Conservation (phyloP, 2,797 vertebrate species). For the Coendou prehensilis region DNA sequence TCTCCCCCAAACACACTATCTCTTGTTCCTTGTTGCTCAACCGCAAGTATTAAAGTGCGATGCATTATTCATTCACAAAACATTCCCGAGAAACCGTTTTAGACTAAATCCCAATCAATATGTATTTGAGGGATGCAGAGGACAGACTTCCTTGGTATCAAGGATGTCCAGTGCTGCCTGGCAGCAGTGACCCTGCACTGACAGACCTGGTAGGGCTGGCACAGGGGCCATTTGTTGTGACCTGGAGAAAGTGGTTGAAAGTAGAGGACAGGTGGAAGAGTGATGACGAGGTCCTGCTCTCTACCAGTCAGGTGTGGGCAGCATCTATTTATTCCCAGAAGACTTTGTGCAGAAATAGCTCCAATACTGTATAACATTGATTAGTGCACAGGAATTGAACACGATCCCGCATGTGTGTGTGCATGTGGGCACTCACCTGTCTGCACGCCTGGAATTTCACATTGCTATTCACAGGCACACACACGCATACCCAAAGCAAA, state of each 20-base stretch:
- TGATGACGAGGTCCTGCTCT: rapidly evolving
- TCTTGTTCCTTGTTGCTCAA: not conserved
- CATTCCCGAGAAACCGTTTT: rapidly evolving
- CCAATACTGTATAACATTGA: rapidly evolving
- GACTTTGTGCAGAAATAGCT: too few relatives aligned
- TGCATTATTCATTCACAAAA: not conserved
- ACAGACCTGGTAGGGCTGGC: rapidly evolving
- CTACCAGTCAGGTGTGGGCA: not conserved
- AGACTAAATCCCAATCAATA: rapidly evolving
- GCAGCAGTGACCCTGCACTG: rapidly evolving
- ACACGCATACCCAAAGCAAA: not conserved
- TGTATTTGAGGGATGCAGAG: not conserved
- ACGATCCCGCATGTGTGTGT: rapidly evolving
- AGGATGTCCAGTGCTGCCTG: rapidly evolving
- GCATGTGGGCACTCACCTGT: rapidly evolving
- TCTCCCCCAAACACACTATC: not conserved
- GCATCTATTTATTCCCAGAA: rapidly evolving
- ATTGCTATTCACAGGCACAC: not conserved
- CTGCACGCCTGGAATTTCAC: not conserved
- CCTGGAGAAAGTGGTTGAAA: too few relatives aligned
- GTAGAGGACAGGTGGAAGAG: rapidly evolving
- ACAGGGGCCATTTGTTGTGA: not conserved
- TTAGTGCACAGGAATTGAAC: rapidly evolving
- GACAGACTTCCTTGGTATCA: not conserved
- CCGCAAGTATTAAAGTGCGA: rapidly evolving